Percentiles rank a stretch among this genome's conserved stretches.
phyloP scores from a whole-genome alignment of 1,140 invertebrate genomes.

The Lethocerus indicus region DNA sequence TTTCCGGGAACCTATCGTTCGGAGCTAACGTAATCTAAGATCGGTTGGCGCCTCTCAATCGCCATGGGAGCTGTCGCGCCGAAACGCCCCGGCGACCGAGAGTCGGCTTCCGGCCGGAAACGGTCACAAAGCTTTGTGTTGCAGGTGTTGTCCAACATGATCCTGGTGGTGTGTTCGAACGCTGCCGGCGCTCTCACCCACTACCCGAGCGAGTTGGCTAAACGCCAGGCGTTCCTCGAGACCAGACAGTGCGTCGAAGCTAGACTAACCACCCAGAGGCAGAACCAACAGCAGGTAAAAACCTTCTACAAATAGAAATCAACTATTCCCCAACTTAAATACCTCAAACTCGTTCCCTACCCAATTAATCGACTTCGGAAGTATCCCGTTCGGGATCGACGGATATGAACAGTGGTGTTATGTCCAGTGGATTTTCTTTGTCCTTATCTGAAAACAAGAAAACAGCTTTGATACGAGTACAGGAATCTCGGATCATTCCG shows the following conservation, averaged over 20 bases:
- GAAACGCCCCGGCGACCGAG: background rate
- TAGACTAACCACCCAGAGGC: conserved; percentile 73
- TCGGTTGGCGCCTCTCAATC: background rate
- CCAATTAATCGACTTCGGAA: conserved; percentile 53
- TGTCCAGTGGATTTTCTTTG: conserved; percentile 33
- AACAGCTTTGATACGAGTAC: background rate
- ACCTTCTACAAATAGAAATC: no score
- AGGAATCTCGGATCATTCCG: no score
- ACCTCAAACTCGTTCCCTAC: no score
- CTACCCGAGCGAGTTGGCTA: conserved; percentile 77
- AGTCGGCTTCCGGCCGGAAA: background rate
- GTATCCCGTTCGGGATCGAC: conserved; percentile 92
- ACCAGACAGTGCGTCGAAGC: conserved; percentile 88
- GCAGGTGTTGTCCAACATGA: conserved; percentile 50
- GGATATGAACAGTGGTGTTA: conserved; percentile 90
- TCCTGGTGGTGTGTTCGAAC: conserved; percentile 58
- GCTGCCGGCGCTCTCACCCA: conserved; percentile 81
- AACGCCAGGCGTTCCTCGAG: conserved; percentile 85
- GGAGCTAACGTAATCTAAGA: no score
- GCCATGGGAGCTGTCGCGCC: no score
- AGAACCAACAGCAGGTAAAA: conserved; percentile 92
- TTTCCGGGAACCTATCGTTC: no score
- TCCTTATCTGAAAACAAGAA: conserved; percentile 27
- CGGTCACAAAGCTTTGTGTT: conserved; percentile 12
- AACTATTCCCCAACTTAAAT: no score